A percentile compares a stretch with the other conserved stretches of the same genome.
These are phyloP conservation scores for Mirounga angustirostris DNA, from an alignment of 2,113 vertebrate genomes.

Conservation along the genomic window DNA sequence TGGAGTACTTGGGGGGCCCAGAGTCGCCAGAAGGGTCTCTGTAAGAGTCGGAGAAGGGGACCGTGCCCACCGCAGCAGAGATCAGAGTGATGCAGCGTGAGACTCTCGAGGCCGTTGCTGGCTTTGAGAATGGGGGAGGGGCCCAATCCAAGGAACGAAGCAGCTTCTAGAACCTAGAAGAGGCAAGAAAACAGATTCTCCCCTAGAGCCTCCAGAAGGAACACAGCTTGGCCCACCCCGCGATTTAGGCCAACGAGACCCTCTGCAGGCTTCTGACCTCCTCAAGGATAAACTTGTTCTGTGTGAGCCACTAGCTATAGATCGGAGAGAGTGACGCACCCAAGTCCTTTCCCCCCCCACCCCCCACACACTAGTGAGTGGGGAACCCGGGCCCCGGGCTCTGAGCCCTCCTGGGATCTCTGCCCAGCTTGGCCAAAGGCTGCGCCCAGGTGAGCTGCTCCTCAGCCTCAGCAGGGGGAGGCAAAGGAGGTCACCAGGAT, in stretches of 20 bases:
- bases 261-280: neutral
- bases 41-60: neutral
- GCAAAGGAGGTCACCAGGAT: neutral
- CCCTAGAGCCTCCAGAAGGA: neutral
- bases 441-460: neutral
- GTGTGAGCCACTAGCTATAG: neutral
- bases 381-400: neutral
- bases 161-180: neutral
- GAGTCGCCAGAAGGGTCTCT: neutral
- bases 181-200: too few species aligned
- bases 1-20: rapidly evolving
- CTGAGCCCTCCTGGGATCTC: neutral
- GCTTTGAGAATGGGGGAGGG: neutral
- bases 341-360: too few species aligned
- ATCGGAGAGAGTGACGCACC: neutral
- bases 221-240: neutral
- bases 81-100: rapidly evolving
- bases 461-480: neutral
- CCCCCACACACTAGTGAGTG: neutral
- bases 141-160: neutral
- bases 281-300: rapidly evolving
- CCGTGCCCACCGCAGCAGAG: rapidly evolving
- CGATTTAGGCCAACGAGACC: neutral
- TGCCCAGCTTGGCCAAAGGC: neutral
- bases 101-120: neutral